phyloP scores from a whole-genome alignment of 2,797 vertebrate species.

The Crenichthys baileyi region DNA sequence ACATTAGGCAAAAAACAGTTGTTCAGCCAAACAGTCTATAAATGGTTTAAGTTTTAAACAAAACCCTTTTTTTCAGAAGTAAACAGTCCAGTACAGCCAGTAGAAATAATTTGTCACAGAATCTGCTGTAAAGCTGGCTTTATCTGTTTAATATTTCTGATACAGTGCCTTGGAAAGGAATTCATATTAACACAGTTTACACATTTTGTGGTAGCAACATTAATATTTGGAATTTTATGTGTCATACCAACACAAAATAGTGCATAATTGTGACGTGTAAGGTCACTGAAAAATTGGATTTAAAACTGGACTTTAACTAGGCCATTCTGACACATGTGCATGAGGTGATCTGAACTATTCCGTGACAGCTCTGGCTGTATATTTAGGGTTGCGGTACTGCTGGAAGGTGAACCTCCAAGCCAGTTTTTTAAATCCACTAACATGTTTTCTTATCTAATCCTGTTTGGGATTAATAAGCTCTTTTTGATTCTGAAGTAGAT shows the following conservation, averaged over 20 bases:
- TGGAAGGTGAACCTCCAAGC: background rate
- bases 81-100: background rate
- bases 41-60: constrained; percentile 1
- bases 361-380: background rate
- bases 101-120: background rate
- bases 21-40: constrained; percentile 36
- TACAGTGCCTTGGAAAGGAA: background rate
- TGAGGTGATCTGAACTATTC: background rate
- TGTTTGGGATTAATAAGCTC: background rate
- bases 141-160: background rate
- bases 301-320: background rate
- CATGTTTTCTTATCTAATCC: background rate
- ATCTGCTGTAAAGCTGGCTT: background rate
- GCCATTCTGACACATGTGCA: background rate
- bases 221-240: background rate
- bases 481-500: no score
- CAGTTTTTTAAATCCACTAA: background rate
- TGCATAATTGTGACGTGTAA: background rate
- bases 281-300: background rate
- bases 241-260: background rate
- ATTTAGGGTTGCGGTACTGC: background rate
- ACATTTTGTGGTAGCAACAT: background rate
- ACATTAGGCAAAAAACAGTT: background rate
- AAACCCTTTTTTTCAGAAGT: constrained; percentile 10
- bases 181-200: background rate